These are phyloP conservation scores for Heterodera carotae DNA, from an alignment of 1,140 invertebrate genomes.

Conservation along the genomic window DNA sequence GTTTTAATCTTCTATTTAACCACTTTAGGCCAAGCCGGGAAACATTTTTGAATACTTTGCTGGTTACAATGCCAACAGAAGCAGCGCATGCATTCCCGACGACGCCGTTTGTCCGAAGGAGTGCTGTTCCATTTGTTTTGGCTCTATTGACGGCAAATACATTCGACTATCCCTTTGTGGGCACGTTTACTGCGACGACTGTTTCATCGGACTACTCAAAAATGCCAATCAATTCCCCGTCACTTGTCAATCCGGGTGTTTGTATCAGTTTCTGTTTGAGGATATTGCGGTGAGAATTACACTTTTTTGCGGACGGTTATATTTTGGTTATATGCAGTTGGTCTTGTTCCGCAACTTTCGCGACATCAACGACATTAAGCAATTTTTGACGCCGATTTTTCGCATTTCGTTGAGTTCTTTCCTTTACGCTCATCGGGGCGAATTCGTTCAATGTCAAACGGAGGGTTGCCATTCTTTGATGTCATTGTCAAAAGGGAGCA, in stretches of 20 bases:
- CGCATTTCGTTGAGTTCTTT: background rate
- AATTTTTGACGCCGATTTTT: conserved; percentile 21
- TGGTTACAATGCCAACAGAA: background rate
- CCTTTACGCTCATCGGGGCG: background rate
- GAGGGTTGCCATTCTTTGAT: background rate
- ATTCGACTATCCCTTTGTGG: background rate
- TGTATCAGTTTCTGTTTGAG: background rate
- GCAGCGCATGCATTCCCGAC: background rate
- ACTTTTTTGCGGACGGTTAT: too few relatives aligned
- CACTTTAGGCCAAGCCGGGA: background rate
- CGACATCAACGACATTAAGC: background rate
- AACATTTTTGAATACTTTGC: background rate
- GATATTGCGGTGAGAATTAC: background rate
- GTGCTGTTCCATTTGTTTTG: background rate
- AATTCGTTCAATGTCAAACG: background rate
- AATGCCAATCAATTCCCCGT: background rate
- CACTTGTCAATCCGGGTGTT: background rate
- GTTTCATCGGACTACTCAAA: conserved; percentile 1
- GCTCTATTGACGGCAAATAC: background rate
- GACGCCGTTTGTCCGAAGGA: background rate
- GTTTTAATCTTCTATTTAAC: background rate
- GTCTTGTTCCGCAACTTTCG: background rate
- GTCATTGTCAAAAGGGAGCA: background rate
- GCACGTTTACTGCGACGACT: background rate
- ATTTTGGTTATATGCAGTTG: too few relatives aligned